Conservation (phyloP, 2,113 vertebrate genomes). For the Podocnemis expansa region DNA sequence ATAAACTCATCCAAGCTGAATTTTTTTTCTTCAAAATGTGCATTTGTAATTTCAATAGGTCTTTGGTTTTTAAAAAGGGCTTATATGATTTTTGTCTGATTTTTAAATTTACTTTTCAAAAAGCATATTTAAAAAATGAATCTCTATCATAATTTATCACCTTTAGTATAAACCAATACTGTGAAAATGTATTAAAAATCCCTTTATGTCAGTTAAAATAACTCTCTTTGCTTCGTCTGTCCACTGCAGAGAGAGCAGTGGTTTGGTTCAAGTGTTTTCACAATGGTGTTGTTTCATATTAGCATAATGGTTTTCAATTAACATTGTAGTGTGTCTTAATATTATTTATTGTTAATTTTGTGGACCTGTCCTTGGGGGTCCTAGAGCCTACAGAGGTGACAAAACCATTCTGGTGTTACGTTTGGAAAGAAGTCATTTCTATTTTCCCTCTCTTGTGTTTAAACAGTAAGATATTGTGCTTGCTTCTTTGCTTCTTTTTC, state of each 20-base stretch:
- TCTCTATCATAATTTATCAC: neutral
- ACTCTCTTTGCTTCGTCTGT: neutral
- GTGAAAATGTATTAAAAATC: neutral
- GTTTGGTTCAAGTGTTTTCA: neutral
- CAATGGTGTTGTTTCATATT: fast-evolving
- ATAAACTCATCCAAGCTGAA: neutral
- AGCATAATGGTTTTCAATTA: neutral
- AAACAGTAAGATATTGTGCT: neutral
- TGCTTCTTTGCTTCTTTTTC: neutral
- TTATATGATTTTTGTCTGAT: neutral
- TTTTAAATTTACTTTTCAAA: neutral
- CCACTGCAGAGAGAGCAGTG: neutral
- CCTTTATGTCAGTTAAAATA: neutral
- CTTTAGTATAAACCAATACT: fast-evolving
- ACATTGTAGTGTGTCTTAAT: neutral
- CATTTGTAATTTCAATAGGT: neutral
- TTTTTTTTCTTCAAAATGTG: neutral
- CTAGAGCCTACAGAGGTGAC: neutral
- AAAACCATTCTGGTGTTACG: neutral
- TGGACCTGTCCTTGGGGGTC: neutral
- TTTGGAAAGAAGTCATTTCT: fast-evolving
- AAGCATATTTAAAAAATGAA: fast-evolving
- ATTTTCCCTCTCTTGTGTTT: neutral
- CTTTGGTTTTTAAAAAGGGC: neutral
- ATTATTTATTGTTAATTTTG: neutral